Base-by-base conservation (phyloP, 2,888 invertebrate species). In the Omphaloscelis lunosa region DNA sequence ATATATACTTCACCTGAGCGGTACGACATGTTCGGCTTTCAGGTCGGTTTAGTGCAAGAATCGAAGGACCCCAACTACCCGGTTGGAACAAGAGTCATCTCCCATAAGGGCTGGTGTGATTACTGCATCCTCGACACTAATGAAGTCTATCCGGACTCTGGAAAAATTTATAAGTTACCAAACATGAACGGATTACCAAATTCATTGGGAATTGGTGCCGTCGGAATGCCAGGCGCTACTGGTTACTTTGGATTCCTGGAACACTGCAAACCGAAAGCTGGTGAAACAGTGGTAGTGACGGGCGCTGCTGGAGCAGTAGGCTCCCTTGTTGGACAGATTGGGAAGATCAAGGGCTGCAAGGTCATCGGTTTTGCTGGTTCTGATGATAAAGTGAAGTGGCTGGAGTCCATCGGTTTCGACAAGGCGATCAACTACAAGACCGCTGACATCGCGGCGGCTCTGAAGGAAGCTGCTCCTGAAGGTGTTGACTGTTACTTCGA, bases 241-340 rank as follows among this genome's bases (percentile, higher is more conserved):
- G 98, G 98, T 0, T 98, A 98, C 90, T 98, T 98, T 91, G 98
- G 98, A 4, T 95, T 98, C 20, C 88, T 97, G 63, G 97, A 98
- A 77, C 88, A 98, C 29, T 98, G 98, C 88, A 92, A 97, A 66
- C 98, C 98, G 0, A 97, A 98, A 98, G 98, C 90, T 77, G 95
- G 51, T 0, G 51, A 51, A 51, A 97, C 97, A 0, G 97, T 98
- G 0, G 97, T 98, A 0, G 97, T 98, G 4, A 97, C 97, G 4
- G 97, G 97, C 0, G 98, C 98, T 5, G 98, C 98, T 0, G 98
- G 98, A 2, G 98, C 98, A 4, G 98, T 98, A 0, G 98, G 98
- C 4, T 97, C 97, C 73, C 90, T 97, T 17, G 98, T 98, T 0
- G 98, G 98, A 3, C 98, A 98, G 93, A 98, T 98, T 71, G 98